These are phyloP conservation scores for Caracal caracal DNA, from an alignment of 2,113 vertebrate genomes.

Conservation along the genomic window DNA sequence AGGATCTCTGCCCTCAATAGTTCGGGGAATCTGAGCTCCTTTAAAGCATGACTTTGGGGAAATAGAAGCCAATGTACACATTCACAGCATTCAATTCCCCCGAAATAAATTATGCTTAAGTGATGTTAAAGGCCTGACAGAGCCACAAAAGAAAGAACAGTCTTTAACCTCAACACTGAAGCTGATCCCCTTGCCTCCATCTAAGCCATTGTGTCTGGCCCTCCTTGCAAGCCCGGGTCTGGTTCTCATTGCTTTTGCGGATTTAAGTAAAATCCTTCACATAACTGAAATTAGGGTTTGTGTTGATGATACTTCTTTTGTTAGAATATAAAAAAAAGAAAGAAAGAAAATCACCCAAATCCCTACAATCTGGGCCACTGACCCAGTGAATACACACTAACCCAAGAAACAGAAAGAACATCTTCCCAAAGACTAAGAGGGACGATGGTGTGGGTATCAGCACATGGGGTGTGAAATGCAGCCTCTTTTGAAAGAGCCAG, in stretches of 20 bases:
- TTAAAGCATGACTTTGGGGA: neutral
- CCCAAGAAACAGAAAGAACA: neutral
- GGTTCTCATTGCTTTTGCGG: conserved; percentile 60
- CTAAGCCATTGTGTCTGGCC: conserved; percentile 53
- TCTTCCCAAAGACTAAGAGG: neutral
- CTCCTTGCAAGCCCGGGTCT: conserved; percentile 41
- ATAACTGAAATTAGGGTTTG: conserved; percentile 61
- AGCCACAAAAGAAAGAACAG: conserved; percentile 54
- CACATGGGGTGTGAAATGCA: neutral
- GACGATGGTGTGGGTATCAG: neutral
- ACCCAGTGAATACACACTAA: neutral
- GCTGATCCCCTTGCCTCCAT: conserved; percentile 45
- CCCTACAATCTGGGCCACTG: neutral
- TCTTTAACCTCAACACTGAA: conserved; percentile 40
- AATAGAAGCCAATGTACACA: conserved; percentile 51
- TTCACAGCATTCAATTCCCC: neutral
- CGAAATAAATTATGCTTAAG: conserved; percentile 47
- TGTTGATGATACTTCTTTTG: conserved; percentile 61
- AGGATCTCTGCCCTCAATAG: neutral
- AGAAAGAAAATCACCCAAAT: conserved; percentile 26
- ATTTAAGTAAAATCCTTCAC: conserved; percentile 57
- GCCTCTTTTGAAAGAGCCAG: neutral
- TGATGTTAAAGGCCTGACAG: conserved; percentile 29
- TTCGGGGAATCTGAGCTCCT: conserved; percentile 27
- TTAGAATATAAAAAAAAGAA: neutral